phyloP scores from a whole-genome alignment of 1,140 invertebrate genomes.

The Hyposmocoma kahamanoa region DNA sequence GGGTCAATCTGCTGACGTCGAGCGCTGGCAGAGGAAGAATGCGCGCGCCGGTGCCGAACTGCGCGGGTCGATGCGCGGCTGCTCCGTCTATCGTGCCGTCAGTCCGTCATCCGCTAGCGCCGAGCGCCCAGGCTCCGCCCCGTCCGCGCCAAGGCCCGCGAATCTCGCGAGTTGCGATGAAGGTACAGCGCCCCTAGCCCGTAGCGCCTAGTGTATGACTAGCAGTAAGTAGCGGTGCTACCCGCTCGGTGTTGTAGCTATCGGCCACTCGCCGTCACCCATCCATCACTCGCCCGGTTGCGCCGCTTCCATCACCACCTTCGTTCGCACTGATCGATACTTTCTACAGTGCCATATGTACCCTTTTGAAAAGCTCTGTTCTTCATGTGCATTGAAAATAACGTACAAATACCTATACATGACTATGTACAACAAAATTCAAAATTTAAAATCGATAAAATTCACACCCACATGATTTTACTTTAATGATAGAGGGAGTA shows the following conservation, averaged over 20 bases:
- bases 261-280: neutral
- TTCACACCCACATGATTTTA: no score
- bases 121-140: constrained; percentile 11
- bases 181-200: constrained; percentile 50
- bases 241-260: neutral
- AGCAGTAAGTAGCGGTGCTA: constrained; percentile 3
- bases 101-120: constrained; percentile 18
- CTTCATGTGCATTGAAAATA: no score
- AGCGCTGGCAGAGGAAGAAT: constrained; percentile 5
- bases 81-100: constrained; percentile 16
- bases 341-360: no score
- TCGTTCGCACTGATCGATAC: no score
- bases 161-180: constrained; percentile 54
- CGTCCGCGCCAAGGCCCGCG: constrained; percentile 20
- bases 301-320: neutral
- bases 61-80: constrained; percentile 17
- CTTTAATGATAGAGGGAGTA: no score
- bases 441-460: no score
- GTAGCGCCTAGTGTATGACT: neutral
- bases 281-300: neutral
- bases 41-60: constrained; percentile 9
- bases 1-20: constrained; percentile 1
- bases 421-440: no score
- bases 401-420: no score
- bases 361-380: no score